Evolutionary conservation across 2,888 invertebrate genomes (phyloP).

Genomic region (Drosophila mercatorum): DNA sequence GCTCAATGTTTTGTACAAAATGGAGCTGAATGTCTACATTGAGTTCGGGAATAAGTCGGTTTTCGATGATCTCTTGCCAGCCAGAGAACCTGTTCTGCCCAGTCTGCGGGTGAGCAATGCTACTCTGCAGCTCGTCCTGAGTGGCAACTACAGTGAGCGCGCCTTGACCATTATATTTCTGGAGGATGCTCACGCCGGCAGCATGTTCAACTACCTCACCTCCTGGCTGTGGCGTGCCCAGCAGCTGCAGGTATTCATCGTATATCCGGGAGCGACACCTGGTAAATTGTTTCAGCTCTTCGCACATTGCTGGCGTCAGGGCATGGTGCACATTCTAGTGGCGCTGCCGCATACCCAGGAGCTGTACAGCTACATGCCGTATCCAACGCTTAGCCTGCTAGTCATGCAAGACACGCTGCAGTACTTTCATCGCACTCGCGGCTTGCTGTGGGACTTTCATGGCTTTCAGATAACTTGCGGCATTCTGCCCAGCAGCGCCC

Average conservation of each 20-base stretch:
- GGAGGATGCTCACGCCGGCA: conserved; percentile 20
- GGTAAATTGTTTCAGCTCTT: conserved; percentile 43
- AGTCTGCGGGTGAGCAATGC: conserved; percentile 32
- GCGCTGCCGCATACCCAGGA: conserved; percentile 21
- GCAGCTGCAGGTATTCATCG: conserved; percentile 55
- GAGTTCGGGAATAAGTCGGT: conserved; percentile 39
- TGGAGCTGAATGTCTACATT: conserved; percentile 57
- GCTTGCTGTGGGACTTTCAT: conserved; percentile 53
- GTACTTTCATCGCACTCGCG: conserved; percentile 40
- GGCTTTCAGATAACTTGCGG: conserved; percentile 49
- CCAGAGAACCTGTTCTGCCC: conserved; percentile 19
- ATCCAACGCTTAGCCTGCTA: conserved; percentile 44
- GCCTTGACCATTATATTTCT: conserved; percentile 53
- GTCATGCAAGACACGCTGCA: conserved; percentile 25
- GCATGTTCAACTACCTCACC: conserved; percentile 42
- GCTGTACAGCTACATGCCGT: conserved; percentile 64
- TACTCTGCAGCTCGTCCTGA: conserved; percentile 27
- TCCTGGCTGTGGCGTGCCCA: conserved; percentile 62
- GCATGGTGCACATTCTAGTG: conserved; percentile 60
- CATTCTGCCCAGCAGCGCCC: conserved; percentile 48
- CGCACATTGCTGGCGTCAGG: conserved; percentile 56
- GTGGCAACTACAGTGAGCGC: conserved; percentile 58
- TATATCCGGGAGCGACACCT: conserved; percentile 41
- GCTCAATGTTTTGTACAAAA: conserved; percentile 48
- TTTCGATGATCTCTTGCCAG: conserved; percentile 9